Conservation (phyloP, 2,888 invertebrate genomes). For the Homarus gammarus region DNA sequence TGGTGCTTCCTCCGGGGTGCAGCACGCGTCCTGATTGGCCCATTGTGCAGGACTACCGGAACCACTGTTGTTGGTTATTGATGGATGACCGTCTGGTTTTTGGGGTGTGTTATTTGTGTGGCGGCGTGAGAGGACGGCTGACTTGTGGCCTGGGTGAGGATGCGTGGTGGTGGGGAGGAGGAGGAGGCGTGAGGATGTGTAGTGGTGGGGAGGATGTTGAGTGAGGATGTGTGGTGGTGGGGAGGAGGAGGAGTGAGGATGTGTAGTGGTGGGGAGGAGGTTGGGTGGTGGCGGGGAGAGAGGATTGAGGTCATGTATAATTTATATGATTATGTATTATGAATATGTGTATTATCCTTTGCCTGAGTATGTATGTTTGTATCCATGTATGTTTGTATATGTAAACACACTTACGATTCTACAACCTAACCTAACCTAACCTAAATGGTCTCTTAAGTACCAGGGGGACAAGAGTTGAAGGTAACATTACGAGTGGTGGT, state of each 20-base stretch:
- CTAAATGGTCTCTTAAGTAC: too few relatives aligned
- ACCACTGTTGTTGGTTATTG: slow-evolving; percentile 22
- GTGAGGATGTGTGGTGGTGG: too few relatives aligned
- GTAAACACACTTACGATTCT: background rate
- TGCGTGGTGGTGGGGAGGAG: background rate
- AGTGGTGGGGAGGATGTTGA: too few relatives aligned
- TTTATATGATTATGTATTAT: too few relatives aligned
- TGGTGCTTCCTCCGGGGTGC: slow-evolving; percentile 15
- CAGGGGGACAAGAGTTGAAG: too few relatives aligned
- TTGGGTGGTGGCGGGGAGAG: too few relatives aligned
- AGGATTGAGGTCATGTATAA: too few relatives aligned
- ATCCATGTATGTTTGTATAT: slow-evolving; percentile 1
- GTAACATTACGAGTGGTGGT: too few relatives aligned
- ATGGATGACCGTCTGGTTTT: slow-evolving; percentile 28
- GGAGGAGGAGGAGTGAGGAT: too few relatives aligned
- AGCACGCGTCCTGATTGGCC: slow-evolving; percentile 34
- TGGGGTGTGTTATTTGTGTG: slow-evolving; percentile 25
- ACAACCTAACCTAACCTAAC: background rate
- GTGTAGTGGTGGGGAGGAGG: too few relatives aligned
- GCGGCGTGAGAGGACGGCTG: background rate
- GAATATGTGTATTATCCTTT: too few relatives aligned
- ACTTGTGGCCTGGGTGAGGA: slow-evolving; percentile 21
- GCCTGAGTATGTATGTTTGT: background rate
- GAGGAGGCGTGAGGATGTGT: background rate
- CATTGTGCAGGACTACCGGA: slow-evolving; percentile 32